phyloP scores from a whole-genome alignment of 2,113 vertebrate genomes.

The Pachycephala philippinensis region DNA sequence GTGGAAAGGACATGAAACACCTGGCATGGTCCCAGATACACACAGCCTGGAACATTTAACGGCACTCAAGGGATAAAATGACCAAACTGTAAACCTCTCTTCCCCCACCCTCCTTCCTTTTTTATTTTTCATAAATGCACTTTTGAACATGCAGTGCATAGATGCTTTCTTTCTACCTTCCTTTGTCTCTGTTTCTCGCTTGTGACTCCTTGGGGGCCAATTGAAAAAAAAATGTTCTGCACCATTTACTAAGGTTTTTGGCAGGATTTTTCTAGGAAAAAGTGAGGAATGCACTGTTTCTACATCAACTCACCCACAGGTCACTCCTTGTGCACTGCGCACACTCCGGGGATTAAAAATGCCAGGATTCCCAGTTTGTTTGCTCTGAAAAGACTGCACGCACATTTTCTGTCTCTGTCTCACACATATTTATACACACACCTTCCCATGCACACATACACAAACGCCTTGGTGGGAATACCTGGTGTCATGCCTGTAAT shows the following conservation, averaged over 20 bases:
- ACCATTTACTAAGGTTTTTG: slow-evolving; percentile 31
- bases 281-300: neutral
- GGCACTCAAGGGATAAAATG: neutral
- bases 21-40: slow-evolving; percentile 4
- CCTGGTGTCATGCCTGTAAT: neutral
- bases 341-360: neutral
- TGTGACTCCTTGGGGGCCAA: slow-evolving; percentile 32
- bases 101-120: neutral
- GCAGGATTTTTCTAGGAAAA: slow-evolving; percentile 20
- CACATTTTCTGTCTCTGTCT: neutral
- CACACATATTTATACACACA: neutral
- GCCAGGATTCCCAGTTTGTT: neutral
- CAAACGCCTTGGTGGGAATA: neutral
- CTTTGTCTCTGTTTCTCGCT: slow-evolving; percentile 35
- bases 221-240: slow-evolving; percentile 13
- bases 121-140: slow-evolving; percentile 2
- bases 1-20: slow-evolving; percentile 36
- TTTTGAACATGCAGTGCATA: neutral
- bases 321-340: neutral
- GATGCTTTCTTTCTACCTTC: slow-evolving; percentile 10
- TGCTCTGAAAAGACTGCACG: neutral
- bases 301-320: neutral
- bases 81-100: slow-evolving; percentile 32
- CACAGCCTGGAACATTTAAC: slow-evolving; percentile 22
- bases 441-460: neutral